A percentile compares a stretch with the other conserved stretches of the same genome.
These are phyloP conservation scores for Sebastes vulpes DNA, from an alignment of 2,797 vertebrate genomes.

Conservation along the genomic window DNA sequence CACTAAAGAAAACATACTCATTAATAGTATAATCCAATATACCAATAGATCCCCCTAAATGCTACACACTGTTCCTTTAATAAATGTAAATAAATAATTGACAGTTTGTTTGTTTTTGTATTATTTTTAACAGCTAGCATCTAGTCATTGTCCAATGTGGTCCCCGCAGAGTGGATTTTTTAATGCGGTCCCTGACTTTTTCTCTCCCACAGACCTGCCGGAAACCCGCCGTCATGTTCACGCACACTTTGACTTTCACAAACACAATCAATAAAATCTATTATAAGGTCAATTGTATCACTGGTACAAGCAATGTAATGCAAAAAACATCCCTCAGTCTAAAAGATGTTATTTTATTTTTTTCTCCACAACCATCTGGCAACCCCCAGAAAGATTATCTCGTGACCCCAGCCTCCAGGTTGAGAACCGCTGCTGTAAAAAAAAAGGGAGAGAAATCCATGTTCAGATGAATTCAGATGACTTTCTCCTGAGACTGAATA, in stretches of 20 bases:
- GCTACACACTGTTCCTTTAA: background rate
- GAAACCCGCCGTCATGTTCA: background rate
- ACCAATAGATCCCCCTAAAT: background rate
- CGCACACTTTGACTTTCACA: background rate
- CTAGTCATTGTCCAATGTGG: too few relatives aligned
- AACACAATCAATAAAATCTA: background rate
- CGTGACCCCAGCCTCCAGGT: background rate
- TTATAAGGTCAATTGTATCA: background rate
- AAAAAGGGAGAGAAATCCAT: constrained; percentile 22
- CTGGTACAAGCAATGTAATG: background rate
- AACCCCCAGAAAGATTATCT: background rate
- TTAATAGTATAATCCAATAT: too few relatives aligned
- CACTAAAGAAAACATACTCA: too few relatives aligned
- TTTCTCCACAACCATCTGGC: background rate
- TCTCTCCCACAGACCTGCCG: background rate
- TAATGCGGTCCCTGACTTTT: background rate
- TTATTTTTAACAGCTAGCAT: too few relatives aligned
- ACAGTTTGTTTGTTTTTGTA: too few relatives aligned
- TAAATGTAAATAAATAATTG: background rate
- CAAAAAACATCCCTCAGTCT: background rate
- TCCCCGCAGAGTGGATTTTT: background rate
- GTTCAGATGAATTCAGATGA: constrained; percentile 58
- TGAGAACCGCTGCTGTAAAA: background rate
- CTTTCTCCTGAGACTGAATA: constrained; percentile 58
- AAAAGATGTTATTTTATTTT: background rate